Base-by-base conservation (phyloP, 1,140 invertebrate species). In the Drosophila kanapiae region DNA sequence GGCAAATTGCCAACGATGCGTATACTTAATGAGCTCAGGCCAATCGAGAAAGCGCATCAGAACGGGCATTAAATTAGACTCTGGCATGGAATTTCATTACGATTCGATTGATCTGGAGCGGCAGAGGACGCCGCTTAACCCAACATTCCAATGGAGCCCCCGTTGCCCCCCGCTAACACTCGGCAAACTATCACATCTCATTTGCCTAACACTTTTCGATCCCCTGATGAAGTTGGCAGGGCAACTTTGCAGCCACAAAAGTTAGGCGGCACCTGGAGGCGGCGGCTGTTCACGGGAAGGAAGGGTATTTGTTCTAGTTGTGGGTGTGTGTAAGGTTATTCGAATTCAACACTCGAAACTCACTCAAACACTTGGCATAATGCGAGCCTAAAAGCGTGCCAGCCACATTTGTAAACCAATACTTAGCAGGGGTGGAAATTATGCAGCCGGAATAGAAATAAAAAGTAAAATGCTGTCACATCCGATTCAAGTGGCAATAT, bases 361-460 rank as follows among this genome's bases (percentile, higher is more conserved):
- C 81, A 83, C 76, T 80, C 77, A 87, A 82, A 78, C 85, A 83
- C 83, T 88, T 80, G 83, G 80, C 76, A 87, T 87, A 88, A 88
- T 88, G 78, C 68, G 80, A 83, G 67, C 84, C 80, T 77, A 77
- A 74, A 65, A 83, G 83, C 83, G 67, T 86, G 83, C 67, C 68
- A 74, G 83, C 60, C 68, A 42, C 56, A 67, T 45, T 68, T 57
- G 57, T 47, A 71, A 80, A 65, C 81, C 82, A 56, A 82, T 54
- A 75, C 57, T 67, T 53, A 56, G 58, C 33, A 59, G 54, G 23
- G 43, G 67, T 45, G 60, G 59, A 84, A 84, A 83, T 84, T 83
- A 85, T 85, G 67, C 76, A 80, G 85, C 62, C 58, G 51, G 75
- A 62, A 83, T 67, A 71, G 85, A 76, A 85, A 78, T 75, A 49